A percentile compares a stretch with the other conserved stretches of the same genome.
These are phyloP conservation scores for Natator depressus DNA, from an alignment of 2,113 vertebrate species.

Conservation along the genomic window DNA sequence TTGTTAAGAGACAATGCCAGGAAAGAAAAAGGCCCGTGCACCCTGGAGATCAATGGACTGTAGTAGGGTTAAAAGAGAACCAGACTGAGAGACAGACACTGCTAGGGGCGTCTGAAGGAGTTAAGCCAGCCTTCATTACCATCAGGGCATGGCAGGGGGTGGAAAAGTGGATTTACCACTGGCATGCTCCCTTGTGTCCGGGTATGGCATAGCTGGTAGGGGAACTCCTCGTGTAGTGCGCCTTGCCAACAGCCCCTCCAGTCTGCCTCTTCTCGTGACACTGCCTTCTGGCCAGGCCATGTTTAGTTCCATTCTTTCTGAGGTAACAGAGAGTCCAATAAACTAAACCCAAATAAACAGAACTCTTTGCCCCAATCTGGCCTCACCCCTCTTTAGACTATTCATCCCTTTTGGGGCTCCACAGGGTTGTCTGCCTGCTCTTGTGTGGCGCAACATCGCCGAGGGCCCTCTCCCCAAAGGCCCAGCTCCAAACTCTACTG, in stretches of 20 bases:
- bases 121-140: background rate
- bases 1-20: background rate
- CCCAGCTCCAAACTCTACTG: background rate
- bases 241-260: background rate
- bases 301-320: background rate
- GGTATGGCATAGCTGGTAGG: background rate
- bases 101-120: background rate
- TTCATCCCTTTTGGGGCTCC: background rate
- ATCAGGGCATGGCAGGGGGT: background rate
- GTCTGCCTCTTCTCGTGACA: background rate
- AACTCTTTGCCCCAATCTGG: accelerated
- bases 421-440: background rate
- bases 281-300: background rate
- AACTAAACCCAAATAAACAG: background rate
- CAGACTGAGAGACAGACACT: background rate
- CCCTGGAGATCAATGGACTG: background rate
- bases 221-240: background rate
- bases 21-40: background rate
- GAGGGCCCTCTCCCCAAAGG: background rate
- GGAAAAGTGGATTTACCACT: background rate
- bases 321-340: background rate
- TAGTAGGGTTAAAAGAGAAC: background rate
- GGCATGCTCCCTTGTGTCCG: background rate
- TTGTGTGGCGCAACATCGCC: background rate
- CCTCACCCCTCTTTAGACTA: background rate